Evolutionary conservation across 2,888 invertebrate genomes (phyloP), one percentile per base, ranked within the genome.

Genomic region (Steinernema hermaphroditum): DNA sequence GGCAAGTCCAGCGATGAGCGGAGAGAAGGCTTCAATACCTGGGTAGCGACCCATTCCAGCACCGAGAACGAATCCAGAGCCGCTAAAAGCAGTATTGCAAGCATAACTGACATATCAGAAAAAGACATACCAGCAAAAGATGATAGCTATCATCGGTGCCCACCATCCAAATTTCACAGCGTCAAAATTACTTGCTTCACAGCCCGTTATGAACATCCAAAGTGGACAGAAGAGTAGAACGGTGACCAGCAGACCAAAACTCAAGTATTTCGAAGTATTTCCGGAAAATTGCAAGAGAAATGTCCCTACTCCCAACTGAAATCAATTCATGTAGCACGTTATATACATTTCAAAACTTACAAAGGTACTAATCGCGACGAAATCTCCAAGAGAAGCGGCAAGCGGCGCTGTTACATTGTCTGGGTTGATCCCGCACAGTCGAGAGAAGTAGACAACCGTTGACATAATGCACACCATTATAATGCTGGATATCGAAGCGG

Each of bases 21-120:
- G 82, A 44, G 79, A 78, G 54, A 80, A 81, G n/a, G 80, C 77
- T 16, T 80, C 79, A 2, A 82, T 75, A 4, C 76, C 77, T 4
- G 78, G 78, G 72, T 77, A 81, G 1, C 69, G 22, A 12, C 74
- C 70, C 46, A 80, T 73, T 1, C 80, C 76, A 19, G 62, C 71
- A 62, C 77, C 76, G 9, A 82, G 74, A 27, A 80, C 73, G 57
- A 80, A 75, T 9, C 82, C 82, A 68, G 77, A 76, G 32, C 72
- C 41, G 0, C 78, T 77, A 37, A 37, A 37, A 37, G 6, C 6
- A 37, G 4, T 37, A 4, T 8, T 37, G 12, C 12, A 12, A 37
- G n/a, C n/a, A n/a, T n/a, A n/a, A n/a, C n/a, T n/a, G n/a, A n/a
- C 12, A 19, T 12, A 22, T 24, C 50, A 4, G 9, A 50, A 50